A percentile compares a stretch with the other conserved stretches of the same genome.
These are phyloP conservation scores for Andrena hattorfiana DNA, from an alignment of 2,888 invertebrate genomes.

Conservation along the genomic window DNA sequence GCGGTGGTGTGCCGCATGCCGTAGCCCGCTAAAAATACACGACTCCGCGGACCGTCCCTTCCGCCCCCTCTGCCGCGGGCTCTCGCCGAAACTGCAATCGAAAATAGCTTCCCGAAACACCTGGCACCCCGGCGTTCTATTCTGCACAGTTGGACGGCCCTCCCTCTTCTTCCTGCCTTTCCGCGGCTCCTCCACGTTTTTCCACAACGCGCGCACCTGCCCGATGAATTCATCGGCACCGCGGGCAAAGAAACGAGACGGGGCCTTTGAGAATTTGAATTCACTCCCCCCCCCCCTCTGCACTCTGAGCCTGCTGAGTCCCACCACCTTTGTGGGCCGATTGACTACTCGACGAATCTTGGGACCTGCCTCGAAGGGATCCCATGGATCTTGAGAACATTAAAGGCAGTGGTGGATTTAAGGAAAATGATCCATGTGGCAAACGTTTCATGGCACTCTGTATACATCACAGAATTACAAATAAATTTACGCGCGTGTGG, in stretches of 20 bases:
- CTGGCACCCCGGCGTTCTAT: constrained; percentile 76
- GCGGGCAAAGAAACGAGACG: too few species aligned
- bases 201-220: constrained; percentile 59
- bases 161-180: background rate
- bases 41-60: constrained; percentile 64
- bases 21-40: constrained; percentile 80
- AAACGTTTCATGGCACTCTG: too few species aligned
- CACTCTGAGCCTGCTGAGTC: too few species aligned
- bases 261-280: constrained; percentile 1
- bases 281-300: background rate
- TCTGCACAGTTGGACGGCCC: constrained; percentile 49
- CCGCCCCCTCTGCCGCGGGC: constrained; percentile 55
- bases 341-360: background rate
- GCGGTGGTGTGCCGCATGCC: constrained; percentile 80
- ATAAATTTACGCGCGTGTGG: too few species aligned
- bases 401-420: background rate
- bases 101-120: constrained; percentile 79
- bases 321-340: background rate
- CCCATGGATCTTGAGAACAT: background rate
- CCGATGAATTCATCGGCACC: constrained; percentile 24
- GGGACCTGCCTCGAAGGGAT: background rate
- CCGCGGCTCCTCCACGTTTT: constrained; percentile 16
- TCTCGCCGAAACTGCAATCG: constrained; percentile 76
- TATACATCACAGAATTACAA: too few species aligned
- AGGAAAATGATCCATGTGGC: too few species aligned